Evolutionary conservation across 2,888 invertebrate genomes (phyloP).

Genomic region (Rhagophthalmus giganteus): DNA sequence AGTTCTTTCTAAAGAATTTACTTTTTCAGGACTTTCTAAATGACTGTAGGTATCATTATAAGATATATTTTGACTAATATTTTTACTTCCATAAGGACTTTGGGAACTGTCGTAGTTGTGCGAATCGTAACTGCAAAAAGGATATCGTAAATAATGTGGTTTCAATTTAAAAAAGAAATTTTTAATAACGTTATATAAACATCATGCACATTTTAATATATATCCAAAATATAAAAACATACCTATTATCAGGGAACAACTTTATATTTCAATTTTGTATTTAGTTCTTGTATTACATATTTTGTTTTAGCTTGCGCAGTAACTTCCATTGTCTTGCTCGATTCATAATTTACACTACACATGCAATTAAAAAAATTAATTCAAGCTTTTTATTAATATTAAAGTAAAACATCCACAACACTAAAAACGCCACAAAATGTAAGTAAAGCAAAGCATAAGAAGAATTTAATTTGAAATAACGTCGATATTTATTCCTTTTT

Average conservation of each 20-base stretch:
- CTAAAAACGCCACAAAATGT: no score
- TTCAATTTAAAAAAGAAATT: background rate
- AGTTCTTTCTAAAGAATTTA: conserved; percentile 51
- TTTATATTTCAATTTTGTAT: conserved; percentile 18
- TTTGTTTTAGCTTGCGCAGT: conserved; percentile 21
- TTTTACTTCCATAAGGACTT: conserved; percentile 31
- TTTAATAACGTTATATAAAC: background rate
- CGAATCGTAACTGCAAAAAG: conserved; percentile 33
- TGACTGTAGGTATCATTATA: conserved; percentile 51
- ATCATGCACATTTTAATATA: background rate
- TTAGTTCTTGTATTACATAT: conserved; percentile 25
- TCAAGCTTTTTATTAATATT: no score
- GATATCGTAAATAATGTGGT: background rate
- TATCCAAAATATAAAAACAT: conserved; percentile 8
- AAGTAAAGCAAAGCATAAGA: no score
- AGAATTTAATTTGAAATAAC: no score
- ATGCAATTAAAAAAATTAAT: conserved; percentile 20
- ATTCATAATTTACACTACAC: conserved; percentile 22
- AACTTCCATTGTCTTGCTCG: conserved; percentile 12
- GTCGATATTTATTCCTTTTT: no score
- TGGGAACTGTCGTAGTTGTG: conserved; percentile 34
- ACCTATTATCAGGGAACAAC: conserved; percentile 13
- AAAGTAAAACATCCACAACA: no score
- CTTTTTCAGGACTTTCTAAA: conserved; percentile 54
- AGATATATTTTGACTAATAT: conserved; percentile 34